These are phyloP conservation scores for Gnathonemus echidnorhynchus DNA, from an alignment of 2,113 vertebrate species.

Conservation along the genomic window DNA sequence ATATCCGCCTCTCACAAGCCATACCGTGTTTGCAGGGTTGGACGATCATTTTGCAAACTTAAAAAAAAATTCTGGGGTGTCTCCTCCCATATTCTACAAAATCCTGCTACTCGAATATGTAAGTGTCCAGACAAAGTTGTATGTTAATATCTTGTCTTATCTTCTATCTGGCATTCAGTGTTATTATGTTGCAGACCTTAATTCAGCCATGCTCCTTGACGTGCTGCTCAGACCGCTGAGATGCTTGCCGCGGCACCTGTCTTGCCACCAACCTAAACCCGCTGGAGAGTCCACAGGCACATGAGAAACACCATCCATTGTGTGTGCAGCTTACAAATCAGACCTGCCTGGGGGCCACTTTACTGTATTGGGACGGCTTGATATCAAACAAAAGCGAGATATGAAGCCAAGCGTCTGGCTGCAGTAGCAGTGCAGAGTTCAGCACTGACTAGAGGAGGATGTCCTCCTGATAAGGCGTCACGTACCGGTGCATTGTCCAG, in stretches of 20 bases:
- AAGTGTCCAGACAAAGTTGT: not conserved
- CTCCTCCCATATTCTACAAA: not conserved
- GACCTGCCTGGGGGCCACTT: not conserved
- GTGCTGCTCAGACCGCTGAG: not conserved
- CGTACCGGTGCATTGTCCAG: not conserved
- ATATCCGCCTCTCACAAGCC: not conserved
- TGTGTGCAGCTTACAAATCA: not conserved
- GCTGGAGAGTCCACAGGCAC: not conserved
- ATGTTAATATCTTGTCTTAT: not conserved
- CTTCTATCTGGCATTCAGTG: not conserved
- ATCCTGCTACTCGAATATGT: not conserved
- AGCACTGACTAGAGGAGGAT: constrained; percentile 39
- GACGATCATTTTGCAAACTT: not conserved
- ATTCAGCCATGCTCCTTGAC: not conserved
- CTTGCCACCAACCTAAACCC: not conserved
- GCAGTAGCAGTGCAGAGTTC: not conserved
- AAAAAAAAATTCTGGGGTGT: not conserved
- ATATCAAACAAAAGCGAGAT: not conserved
- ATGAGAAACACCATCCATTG: not conserved
- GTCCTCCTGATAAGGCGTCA: constrained; percentile 40
- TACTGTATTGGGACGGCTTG: not conserved
- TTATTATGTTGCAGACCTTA: not conserved
- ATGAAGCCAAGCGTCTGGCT: not conserved
- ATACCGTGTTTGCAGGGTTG: not conserved
- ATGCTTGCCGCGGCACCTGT: not conserved